Evolutionary conservation across 1,140 invertebrate genomes (phyloP).

Genomic region (Oedothorax gibbosus): DNA sequence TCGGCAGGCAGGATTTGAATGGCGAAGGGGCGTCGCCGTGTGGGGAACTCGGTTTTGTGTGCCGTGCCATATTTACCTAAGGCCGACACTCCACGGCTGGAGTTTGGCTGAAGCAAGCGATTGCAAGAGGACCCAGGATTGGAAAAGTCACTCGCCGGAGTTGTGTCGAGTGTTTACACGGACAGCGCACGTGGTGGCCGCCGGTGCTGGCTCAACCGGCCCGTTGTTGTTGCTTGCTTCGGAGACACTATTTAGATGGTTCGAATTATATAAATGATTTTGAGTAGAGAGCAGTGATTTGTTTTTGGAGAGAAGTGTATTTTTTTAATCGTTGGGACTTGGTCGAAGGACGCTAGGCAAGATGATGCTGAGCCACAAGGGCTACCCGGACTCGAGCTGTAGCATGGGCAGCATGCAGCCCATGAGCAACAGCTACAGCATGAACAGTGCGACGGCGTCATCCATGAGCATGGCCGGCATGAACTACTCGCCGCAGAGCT

Average conservation of each 20-base stretch:
- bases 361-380: conserved; percentile 62
- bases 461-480: conserved; percentile 67
- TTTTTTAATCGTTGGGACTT: conserved; percentile 27
- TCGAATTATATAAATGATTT: no score
- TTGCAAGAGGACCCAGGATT: conserved; percentile 52
- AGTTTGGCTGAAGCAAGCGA: conserved; percentile 56
- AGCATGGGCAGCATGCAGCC: conserved; percentile 65
- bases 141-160: conserved; percentile 52
- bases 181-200: conserved; percentile 53
- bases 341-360: conserved; percentile 9
- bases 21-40: conserved; percentile 45
- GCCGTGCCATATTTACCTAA: conserved; percentile 60
- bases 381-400: conserved; percentile 64
- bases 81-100: conserved; percentile 54
- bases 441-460: conserved; percentile 75
- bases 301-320: not conserved
- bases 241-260: no score
- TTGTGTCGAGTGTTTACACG: conserved; percentile 56
- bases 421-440: conserved; percentile 65
- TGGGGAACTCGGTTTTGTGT: conserved; percentile 55
- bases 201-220: not conserved
- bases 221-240: no score
- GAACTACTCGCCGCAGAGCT: conserved; percentile 71
- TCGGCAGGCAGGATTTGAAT: conserved; percentile 59
- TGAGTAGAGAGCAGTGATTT: no score